Percentiles rank a stretch among this genome's conserved stretches.
Evolutionary conservation across 2,113 vertebrate genomes (phyloP).

Genomic region (Geococcyx californianus): DNA sequence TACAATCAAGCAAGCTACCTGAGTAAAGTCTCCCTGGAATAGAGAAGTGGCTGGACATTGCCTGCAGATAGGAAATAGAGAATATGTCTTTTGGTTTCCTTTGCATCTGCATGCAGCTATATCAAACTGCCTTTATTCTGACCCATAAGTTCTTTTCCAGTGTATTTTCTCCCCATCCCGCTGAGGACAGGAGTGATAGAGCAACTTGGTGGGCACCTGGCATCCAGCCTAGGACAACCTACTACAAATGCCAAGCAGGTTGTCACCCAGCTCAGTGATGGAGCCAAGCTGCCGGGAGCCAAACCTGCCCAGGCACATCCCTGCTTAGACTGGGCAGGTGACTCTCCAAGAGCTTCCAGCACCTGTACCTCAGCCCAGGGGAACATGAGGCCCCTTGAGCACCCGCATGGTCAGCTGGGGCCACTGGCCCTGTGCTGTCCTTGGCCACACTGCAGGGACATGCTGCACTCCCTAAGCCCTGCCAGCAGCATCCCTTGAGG

Average conservation of each 20-base stretch:
- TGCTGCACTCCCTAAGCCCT: neutral
- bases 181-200: neutral
- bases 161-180: neutral
- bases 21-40: neutral
- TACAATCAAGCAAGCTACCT: neutral
- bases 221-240: neutral
- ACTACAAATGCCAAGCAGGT: neutral
- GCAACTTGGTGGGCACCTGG: neutral
- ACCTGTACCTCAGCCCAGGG: rapidly evolving
- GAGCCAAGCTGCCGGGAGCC: neutral
- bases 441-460: neutral
- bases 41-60: neutral
- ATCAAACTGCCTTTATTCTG: neutral
- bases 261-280: neutral
- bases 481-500: neutral
- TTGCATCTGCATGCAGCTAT: rapidly evolving
- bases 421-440: neutral
- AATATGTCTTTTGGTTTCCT: neutral
- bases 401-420: rapidly evolving
- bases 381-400: neutral
- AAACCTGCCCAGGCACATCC: neutral
- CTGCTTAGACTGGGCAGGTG: neutral
- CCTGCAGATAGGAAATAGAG: neutral
- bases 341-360: neutral
- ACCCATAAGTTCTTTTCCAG: neutral